Percentiles rank a stretch among this genome's conserved stretches.
These are phyloP conservation scores for Mandrillus leucophaeus DNA, from an alignment of 2,113 vertebrate species.

Conservation along the genomic window DNA sequence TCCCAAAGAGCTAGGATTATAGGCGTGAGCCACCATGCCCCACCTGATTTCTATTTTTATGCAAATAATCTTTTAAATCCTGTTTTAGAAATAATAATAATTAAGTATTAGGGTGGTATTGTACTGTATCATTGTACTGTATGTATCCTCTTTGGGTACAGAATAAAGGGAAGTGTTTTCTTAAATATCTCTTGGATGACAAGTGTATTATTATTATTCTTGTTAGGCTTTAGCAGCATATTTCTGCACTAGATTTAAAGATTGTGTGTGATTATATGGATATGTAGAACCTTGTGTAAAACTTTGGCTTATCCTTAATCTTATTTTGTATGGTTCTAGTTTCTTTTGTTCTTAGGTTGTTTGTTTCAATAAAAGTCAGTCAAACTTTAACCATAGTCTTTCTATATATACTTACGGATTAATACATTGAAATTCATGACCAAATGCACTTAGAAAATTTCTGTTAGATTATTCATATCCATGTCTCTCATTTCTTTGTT, in stretches of 20 bases:
- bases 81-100: conserved; percentile 2
- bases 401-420: not conserved
- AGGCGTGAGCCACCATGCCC: too few species aligned
- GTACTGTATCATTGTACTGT: not conserved
- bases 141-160: conserved; percentile 29
- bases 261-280: not conserved
- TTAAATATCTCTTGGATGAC: conserved; percentile 54
- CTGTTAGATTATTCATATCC: not conserved
- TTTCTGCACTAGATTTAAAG: conserved; percentile 68
- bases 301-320: conserved; percentile 47
- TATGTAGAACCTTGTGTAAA: conserved; percentile 60
- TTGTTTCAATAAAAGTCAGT: not conserved
- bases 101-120: too few species aligned
- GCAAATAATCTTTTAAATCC: conserved; percentile 36
- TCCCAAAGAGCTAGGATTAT: too few species aligned
- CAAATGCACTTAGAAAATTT: not conserved
- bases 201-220: conserved; percentile 71
- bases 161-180: conserved; percentile 68
- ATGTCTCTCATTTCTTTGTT: conserved; percentile 22
- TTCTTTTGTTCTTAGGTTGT: not conserved
- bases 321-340: not conserved
- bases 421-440: not conserved
- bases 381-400: not conserved
- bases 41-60: not conserved
- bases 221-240: conserved; percentile 51